These are phyloP conservation scores for Tupaia tana DNA, from an alignment of 2,113 vertebrate genomes.

Conservation along the genomic window DNA sequence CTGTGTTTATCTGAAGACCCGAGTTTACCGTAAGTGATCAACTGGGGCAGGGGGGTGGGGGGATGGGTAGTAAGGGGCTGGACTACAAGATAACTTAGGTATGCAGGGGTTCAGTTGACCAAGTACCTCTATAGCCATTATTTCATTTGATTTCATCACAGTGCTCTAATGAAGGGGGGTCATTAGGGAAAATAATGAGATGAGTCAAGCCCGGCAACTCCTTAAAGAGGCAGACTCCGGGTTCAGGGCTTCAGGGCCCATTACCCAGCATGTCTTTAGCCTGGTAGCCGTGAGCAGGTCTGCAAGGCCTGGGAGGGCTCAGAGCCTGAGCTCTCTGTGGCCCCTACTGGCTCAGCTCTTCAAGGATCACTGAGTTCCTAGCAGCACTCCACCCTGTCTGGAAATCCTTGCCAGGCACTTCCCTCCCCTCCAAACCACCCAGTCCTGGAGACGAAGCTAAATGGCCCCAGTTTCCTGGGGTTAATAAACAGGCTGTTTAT, in stretches of 20 bases:
- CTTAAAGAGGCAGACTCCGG: background rate
- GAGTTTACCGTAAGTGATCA: background rate
- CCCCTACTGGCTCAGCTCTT: background rate
- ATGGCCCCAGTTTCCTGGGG: background rate
- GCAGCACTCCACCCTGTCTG: background rate
- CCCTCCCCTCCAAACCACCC: background rate
- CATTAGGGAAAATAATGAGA: constrained; percentile 52
- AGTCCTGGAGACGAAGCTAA: background rate
- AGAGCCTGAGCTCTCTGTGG: background rate
- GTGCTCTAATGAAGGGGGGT: constrained; percentile 9
- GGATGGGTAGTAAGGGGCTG: background rate
- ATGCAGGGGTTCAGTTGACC: background rate
- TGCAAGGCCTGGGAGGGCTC: no score
- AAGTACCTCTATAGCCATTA: background rate
- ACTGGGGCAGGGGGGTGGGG: background rate
- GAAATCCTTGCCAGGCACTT: constrained; percentile 32
- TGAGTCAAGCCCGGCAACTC: constrained; percentile 39
- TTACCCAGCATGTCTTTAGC: background rate
- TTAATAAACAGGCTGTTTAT: constrained; percentile 73
- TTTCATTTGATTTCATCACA: constrained; percentile 20
- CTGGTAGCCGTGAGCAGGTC: background rate
- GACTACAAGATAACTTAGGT: background rate
- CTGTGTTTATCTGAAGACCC: background rate
- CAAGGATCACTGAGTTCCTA: background rate
- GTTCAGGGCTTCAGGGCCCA: background rate